A percentile compares a stretch with the other conserved stretches of the same genome.
These are phyloP conservation scores for Eubucco bourcierii DNA, from an alignment of 2,113 vertebrate genomes.

Conservation along the genomic window DNA sequence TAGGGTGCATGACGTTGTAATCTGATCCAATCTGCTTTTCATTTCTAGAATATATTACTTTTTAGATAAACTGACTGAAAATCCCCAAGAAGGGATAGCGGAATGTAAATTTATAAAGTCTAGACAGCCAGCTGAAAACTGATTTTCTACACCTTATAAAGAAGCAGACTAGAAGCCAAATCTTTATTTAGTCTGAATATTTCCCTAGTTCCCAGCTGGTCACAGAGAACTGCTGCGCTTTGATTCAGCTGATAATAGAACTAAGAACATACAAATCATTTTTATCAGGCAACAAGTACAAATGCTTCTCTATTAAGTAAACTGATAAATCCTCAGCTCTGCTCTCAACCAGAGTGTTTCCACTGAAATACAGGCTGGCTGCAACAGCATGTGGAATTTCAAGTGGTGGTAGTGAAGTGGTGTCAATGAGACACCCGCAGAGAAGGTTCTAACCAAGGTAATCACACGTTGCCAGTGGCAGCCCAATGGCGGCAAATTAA, in stretches of 20 bases:
- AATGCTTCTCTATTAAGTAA: background rate
- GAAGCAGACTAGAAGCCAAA: slow-evolving; percentile 12
- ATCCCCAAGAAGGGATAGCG: background rate
- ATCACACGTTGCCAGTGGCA: background rate
- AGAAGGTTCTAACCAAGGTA: background rate
- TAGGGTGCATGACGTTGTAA: slow-evolving; percentile 20
- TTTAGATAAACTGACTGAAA: slow-evolving; percentile 50
- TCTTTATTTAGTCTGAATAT: slow-evolving; percentile 41
- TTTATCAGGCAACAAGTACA: slow-evolving; percentile 5
- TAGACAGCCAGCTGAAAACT: slow-evolving; percentile 48
- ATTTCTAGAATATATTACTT: slow-evolving; percentile 65
- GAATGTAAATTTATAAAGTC: slow-evolving; percentile 35
- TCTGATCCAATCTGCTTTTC: slow-evolving; percentile 56
- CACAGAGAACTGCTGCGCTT: slow-evolving; percentile 20
- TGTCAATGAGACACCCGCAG: background rate
- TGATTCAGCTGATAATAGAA: slow-evolving; percentile 35
- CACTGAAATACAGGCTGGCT: background rate
- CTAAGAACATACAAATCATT: background rate
- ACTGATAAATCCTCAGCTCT: background rate
- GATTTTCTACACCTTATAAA: slow-evolving; percentile 46
- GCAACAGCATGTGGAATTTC: background rate
- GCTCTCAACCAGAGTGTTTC: background rate
- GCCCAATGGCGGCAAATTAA: background rate
- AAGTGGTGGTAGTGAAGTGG: background rate
- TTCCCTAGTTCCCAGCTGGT: slow-evolving; percentile 34